phyloP scores from a whole-genome alignment of 2,113 vertebrate species.

The Calidris pygmaea region DNA sequence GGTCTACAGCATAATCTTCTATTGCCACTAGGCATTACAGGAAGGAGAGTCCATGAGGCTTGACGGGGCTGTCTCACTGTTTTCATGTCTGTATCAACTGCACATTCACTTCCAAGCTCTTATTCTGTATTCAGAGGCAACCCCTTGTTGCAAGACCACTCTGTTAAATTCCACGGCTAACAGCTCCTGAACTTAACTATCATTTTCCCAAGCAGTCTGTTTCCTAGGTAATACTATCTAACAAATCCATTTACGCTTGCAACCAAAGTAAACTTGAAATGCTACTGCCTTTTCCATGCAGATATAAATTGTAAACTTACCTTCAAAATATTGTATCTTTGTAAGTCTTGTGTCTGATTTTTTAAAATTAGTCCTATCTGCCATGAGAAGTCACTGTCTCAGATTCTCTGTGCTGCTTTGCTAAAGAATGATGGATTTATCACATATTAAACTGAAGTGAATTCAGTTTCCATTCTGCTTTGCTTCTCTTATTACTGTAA shows the following conservation, averaged over 20 bases:
- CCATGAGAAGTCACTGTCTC: background rate
- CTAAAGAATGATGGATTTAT: background rate
- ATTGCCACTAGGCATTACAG: background rate
- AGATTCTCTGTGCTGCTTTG: background rate
- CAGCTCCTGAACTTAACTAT: conserved; percentile 9
- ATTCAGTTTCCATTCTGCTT: background rate
- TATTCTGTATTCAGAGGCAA: background rate
- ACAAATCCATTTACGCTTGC: background rate
- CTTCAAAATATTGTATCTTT: background rate
- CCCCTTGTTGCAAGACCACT: background rate
- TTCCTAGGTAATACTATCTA: background rate
- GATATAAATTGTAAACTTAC: background rate
- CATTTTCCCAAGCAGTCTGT: background rate
- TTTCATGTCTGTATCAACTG: background rate
- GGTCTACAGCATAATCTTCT: background rate
- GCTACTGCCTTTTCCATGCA: background rate
- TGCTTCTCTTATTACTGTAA: background rate
- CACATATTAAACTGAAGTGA: background rate
- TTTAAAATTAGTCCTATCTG: background rate
- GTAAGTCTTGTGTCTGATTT: background rate
- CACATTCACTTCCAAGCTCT: background rate
- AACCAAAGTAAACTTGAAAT: conserved; percentile 5
- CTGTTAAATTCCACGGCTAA: background rate
- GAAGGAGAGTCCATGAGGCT: background rate
- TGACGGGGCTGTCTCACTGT: background rate